Conservation (phyloP, 1,140 invertebrate genomes). For the Argopecten irradians region DNA sequence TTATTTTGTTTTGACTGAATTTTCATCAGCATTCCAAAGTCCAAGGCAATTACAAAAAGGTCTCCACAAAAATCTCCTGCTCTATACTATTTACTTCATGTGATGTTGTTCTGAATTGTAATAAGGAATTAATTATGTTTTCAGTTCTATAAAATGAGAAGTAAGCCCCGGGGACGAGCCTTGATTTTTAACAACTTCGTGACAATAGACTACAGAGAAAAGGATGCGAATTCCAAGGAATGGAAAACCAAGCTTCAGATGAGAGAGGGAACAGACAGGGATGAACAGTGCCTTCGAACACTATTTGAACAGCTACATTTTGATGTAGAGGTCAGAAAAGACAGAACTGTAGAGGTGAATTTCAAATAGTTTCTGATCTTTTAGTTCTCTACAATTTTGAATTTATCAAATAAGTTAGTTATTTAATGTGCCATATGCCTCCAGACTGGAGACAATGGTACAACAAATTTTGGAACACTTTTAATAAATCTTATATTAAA, state of each 20-base stretch:
- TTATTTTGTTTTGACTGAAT: too few relatives aligned
- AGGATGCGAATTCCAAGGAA: slow-evolving; percentile 19
- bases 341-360: slow-evolving; percentile 40
- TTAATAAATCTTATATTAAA: too few relatives aligned
- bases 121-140: too few relatives aligned
- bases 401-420: too few relatives aligned
- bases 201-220: slow-evolving; percentile 28
- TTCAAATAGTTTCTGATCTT: neutral
- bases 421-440: too few relatives aligned
- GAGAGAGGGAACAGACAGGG: slow-evolving; percentile 41
- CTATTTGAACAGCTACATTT: slow-evolving; percentile 47
- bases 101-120: too few relatives aligned
- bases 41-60: too few relatives aligned
- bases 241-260: slow-evolving; percentile 31
- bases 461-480: too few relatives aligned
- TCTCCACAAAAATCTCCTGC: too few relatives aligned
- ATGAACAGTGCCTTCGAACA: slow-evolving; percentile 24
- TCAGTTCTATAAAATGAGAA: slow-evolving; percentile 44
- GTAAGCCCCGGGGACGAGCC: slow-evolving; percentile 43
- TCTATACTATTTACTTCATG: too few relatives aligned
- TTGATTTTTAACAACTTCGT: slow-evolving; percentile 49
- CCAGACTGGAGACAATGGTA: too few relatives aligned
- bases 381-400: neutral
- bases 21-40: too few relatives aligned
- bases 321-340: slow-evolving; percentile 40